Evolutionary conservation across 2,797 vertebrate species (phyloP), one percentile per base, ranked within the genome.

Genomic region (Poliocrania exsul): DNA sequence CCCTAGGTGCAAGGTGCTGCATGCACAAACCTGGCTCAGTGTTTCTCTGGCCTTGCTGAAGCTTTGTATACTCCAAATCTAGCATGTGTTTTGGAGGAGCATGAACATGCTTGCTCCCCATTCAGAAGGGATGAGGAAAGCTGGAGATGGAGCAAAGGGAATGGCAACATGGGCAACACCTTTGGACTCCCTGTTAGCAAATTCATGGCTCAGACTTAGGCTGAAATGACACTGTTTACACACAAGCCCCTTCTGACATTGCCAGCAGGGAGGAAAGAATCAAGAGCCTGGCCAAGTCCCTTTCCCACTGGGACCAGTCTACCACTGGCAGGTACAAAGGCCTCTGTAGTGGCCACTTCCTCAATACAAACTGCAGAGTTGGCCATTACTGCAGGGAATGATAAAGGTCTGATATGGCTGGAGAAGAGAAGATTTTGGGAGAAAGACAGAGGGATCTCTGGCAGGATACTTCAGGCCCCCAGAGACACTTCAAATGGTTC

Each of bases 11-110:
- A 53, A 24, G 13, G 6, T 64, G 14, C 19, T 28, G 54, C 75
- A 47, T 0, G 0, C 37, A 53, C 10, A 35, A 67, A 72, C 37
- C 54, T 53, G 35, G 1, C 16, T 57, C 42, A 8, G 0, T 16
- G 10, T 50, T 18, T 64, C 26, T 58, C 47, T 13, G 25, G 28
- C 13, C 61, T 77, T 61, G 7, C 17, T 60, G 25, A 54, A 81
- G 26, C 10, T 10, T 75, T 65, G 21, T n/a, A 11, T 28, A 24
- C 33, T 61, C 28, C n/a, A 53, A 57, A 57, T 42, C 38, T 35
- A 33, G 6, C 26, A 9, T 0, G 7, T 10, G 5, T 24, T 70
- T 82, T 31, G 14, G 16, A 77, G 20, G 10, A 21, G 11, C 7
- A 69, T 33, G 5, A 73, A 60, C 11, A 13, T 54, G 26, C 37